A percentile compares a stretch with the other conserved stretches of the same genome.
Evolutionary conservation across 2,888 invertebrate species (phyloP).

Genomic region (Lithophane leautieri): DNA sequence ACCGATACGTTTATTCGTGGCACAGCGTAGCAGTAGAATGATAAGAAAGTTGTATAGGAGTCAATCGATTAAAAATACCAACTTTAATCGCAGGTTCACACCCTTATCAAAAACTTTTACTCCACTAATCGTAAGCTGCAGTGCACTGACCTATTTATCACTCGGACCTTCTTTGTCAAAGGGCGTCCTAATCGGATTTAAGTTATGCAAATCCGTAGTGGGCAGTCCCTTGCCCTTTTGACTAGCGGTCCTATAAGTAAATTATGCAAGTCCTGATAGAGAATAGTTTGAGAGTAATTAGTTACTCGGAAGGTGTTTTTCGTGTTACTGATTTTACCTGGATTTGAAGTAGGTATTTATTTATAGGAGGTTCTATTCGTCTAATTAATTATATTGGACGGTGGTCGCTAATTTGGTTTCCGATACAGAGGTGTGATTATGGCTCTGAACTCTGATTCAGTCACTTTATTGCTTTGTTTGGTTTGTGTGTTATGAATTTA

Average conservation of each 20-base stretch:
- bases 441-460: background rate
- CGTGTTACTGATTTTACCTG: slow-evolving; percentile 21
- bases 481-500: background rate
- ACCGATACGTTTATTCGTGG: background rate
- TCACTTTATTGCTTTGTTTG: background rate
- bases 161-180: slow-evolving; percentile 58
- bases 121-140: slow-evolving; percentile 14
- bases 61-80: background rate
- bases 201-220: slow-evolving; percentile 67
- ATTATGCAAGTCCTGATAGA: slow-evolving; percentile 55
- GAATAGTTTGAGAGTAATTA: slow-evolving; percentile 47
- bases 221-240: slow-evolving; percentile 56
- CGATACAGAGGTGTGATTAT: background rate
- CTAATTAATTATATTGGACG: slow-evolving; percentile 16
- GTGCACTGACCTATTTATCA: slow-evolving; percentile 53
- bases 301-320: slow-evolving; percentile 22
- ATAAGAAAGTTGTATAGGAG: background rate
- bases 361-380: slow-evolving; percentile 3
- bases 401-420: background rate
- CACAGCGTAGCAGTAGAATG: background rate
- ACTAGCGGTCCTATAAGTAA: slow-evolving; percentile 42
- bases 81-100: background rate
- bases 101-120: background rate
- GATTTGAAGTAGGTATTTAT: slow-evolving; percentile 16
- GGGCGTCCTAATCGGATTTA: slow-evolving; percentile 67